Base-by-base conservation (phyloP, 1,140 invertebrate genomes). In the Mamestra configurata region DNA sequence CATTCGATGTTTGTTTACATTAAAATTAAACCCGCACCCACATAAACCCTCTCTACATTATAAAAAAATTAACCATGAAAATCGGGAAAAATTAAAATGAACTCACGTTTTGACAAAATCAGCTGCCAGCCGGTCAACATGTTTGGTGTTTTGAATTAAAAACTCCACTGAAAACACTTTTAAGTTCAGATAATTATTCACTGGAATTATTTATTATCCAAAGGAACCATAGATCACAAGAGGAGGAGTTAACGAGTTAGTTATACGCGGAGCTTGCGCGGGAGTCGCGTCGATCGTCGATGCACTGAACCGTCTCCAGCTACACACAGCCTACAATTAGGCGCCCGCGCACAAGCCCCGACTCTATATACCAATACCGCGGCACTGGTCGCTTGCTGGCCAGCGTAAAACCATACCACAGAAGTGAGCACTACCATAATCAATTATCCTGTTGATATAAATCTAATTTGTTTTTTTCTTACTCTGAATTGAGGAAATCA, bases 41-140 rank as follows among this genome's bases (percentile, higher is more conserved):
- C 8, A 35, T 61, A 61, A 61, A 61, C 35, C 5, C 27, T 6
- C 15, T 6, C 13, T 35, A n/a, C 15, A 7, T 61, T 35, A 61
- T 0, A 61, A 18, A 66, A 66, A 43, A 20, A 13, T 1, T 27
- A 49, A n/a, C 40, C 13, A 1, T 15, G 27, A n/a, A 75, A 75
- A 18, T n/a, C 0, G 27, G 7, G 55, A 20, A 37, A 46, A 20
- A 49, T 24, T 66, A 75, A 43, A 73, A 68, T 7, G 27, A 51
- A 93, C 92, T 93, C 85, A 93, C 92, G 51, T 82, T 93, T 93
- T 3, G 90, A 93, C 51, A 93, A 88, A 83, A 92, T 66, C 35
- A 93, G 87, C 86, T 91, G 88, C 92, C 92, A 93, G 31, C 92
- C 90, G 73, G 79, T 89, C 87, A 93, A 90, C 92, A 93, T 93